Base-by-base conservation (phyloP, 2,888 invertebrate genomes). In the Tetragnatha montana region DNA sequence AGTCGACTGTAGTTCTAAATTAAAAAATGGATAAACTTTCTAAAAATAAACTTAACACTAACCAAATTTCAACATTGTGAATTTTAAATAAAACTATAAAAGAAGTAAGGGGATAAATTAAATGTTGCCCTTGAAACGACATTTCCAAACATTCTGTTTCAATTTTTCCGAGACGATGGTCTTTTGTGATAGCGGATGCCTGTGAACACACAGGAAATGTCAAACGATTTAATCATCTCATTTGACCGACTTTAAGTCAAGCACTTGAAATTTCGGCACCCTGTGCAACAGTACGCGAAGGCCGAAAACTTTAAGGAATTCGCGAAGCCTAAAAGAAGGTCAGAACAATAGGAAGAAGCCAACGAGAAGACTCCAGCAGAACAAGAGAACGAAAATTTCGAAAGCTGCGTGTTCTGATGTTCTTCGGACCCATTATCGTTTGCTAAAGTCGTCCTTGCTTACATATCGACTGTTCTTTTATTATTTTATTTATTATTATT, bases 321-420 rank as follows among this genome's bases (percentile, higher is more conserved):
- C 51, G 60, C 50, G 51, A 35, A 19, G 78, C 88, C 70, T 51
- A 75, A 88, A 83, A 88, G 83, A 88, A 88, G 88, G 88, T 69
- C 88, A 88, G 47, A 88, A 80, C 79, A 83, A 88, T 84, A 75
- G 83, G 83, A 88, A 88, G 88, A 88, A 49, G 69, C 73, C 22
- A 74, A n/a, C n/a, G n/a, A n/a, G n/a, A n/a, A 73, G 51, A 80
- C 60, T 83, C 68, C 70, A n/a, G n/a, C 81, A n/a, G 14, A 50
- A 14, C 17, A 68, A 8, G 8, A 69, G 17, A 35, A 74, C 19
- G 14, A 14, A 50, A 14, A 6, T 88, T 79, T 83, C 84, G 88
- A 79, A 88, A 88, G 50, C 69, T 47, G 3, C 47, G 17, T 84
- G 60, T 79, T 76, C 78, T 85, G 19, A 17, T 75, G 75, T 84